phyloP scores from a whole-genome alignment of 2,113 vertebrate species.

The Chaetorhynchus papuensis region DNA sequence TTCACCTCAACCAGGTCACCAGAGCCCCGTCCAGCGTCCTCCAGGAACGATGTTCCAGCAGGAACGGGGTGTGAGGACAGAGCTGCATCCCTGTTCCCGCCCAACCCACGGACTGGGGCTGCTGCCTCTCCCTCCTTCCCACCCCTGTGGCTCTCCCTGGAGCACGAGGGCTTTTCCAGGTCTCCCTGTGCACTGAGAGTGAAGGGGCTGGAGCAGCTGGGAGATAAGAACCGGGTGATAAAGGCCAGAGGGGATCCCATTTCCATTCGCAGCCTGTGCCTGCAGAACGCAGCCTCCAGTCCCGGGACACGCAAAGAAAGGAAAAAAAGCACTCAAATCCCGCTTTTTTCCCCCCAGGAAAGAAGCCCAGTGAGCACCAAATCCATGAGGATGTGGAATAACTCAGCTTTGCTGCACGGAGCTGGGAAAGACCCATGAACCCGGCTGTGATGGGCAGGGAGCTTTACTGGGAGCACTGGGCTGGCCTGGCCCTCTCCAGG shows the following conservation, averaged over 20 bases:
- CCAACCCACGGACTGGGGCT: rapidly evolving
- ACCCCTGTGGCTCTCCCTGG: background rate
- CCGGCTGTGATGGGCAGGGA: rapidly evolving
- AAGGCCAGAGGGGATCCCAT: background rate
- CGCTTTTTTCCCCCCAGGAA: background rate
- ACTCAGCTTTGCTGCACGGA: background rate
- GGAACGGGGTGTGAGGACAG: background rate
- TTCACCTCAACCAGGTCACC: background rate
- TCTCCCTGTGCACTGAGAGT: background rate
- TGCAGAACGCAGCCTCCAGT: background rate
- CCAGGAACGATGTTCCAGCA: background rate
- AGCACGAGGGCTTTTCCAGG: background rate
- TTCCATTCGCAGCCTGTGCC: background rate
- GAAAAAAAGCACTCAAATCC: background rate
- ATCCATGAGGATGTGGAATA: background rate
- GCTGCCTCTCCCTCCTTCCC: background rate
- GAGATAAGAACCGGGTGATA: constrained; percentile 37
- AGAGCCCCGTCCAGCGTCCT: background rate
- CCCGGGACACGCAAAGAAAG: background rate
- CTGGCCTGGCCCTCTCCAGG: background rate
- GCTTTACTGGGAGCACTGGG: background rate
- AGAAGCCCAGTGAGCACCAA: background rate
- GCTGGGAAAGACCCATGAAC: background rate
- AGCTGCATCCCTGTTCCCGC: rapidly evolving
- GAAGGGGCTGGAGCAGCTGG: background rate